Evolutionary conservation across 2,888 invertebrate species (phyloP).

Genomic region (Anodontia alba): DNA sequence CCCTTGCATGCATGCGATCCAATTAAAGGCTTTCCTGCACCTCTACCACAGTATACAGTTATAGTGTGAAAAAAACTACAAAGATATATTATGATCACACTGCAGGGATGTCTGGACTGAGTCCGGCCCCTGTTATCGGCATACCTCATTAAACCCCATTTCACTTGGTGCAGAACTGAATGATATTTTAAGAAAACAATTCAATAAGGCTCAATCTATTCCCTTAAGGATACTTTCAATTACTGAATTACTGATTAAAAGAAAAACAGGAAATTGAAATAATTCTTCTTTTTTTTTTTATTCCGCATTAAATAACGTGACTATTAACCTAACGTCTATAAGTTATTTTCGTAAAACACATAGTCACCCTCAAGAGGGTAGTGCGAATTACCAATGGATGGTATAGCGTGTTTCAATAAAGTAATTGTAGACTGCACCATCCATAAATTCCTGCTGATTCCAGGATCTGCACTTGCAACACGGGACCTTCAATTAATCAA

Average conservation of each 20-base stretch:
- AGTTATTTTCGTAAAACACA: constrained; percentile 10
- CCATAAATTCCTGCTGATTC: constrained; percentile 12
- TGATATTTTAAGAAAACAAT: too few species aligned
- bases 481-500: constrained; percentile 12
- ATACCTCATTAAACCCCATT: too few species aligned
- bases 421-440: constrained; percentile 7
- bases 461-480: background rate
- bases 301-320: constrained; percentile 7
- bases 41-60: too few species aligned
- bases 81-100: too few species aligned
- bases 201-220: constrained; percentile 5
- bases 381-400: background rate
- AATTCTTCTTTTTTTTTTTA: background rate
- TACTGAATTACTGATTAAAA: constrained; percentile 17
- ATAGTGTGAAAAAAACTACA: too few species aligned
- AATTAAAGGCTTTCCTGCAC: too few species aligned
- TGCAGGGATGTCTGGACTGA: too few species aligned
- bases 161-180: too few species aligned
- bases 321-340: constrained; percentile 11
- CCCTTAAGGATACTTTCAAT: background rate
- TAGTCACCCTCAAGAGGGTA: background rate
- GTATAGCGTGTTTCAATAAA: constrained; percentile 4
- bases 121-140: too few species aligned
- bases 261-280: constrained; percentile 14
- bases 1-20: too few species aligned